Conservation (phyloP, 2,888 invertebrate genomes). For the Apocheima hispidaria region DNA sequence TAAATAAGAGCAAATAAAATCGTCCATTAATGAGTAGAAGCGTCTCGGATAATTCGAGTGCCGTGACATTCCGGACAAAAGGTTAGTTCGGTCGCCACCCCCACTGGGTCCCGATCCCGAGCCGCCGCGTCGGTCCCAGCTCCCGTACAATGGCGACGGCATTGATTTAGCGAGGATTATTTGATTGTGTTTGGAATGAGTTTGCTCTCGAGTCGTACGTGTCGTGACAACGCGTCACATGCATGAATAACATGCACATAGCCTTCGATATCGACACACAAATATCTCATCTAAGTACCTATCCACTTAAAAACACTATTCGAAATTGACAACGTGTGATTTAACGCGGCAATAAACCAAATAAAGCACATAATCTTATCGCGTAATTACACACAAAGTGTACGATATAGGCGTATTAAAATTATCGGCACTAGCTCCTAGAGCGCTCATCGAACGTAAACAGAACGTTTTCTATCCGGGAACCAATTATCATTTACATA, state of each 20-base stretch:
- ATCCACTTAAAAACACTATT: conserved; percentile 30
- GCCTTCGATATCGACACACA: conserved; percentile 15
- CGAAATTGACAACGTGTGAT: conserved; percentile 41
- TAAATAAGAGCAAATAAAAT: conserved; percentile 86
- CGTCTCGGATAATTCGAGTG: conserved; percentile 74
- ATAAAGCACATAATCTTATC: conserved; percentile 67
- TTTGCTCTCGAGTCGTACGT: conserved; percentile 25
- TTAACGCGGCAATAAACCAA: conserved; percentile 50
- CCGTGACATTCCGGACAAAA: conserved; percentile 74
- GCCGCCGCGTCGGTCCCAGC: conserved; percentile 50
- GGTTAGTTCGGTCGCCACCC: conserved; percentile 53
- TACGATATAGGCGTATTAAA: conserved; percentile 68
- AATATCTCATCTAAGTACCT: conserved; percentile 21
- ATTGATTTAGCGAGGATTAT: conserved; percentile 61
- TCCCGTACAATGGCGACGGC: conserved; percentile 52
- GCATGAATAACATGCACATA: neutral
- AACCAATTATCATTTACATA: conserved; percentile 86
- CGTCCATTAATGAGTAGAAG: conserved; percentile 78
- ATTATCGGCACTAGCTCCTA: conserved; percentile 72
- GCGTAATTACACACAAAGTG: conserved; percentile 66
- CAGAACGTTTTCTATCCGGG: conserved; percentile 81
- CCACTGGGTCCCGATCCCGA: conserved; percentile 29
- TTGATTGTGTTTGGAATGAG: conserved; percentile 62
- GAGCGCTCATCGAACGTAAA: conserved; percentile 74
- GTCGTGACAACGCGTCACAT: conserved; percentile 9